phyloP scores from a whole-genome alignment of 1,140 invertebrate genomes.

The Drosophila kohkoa region DNA sequence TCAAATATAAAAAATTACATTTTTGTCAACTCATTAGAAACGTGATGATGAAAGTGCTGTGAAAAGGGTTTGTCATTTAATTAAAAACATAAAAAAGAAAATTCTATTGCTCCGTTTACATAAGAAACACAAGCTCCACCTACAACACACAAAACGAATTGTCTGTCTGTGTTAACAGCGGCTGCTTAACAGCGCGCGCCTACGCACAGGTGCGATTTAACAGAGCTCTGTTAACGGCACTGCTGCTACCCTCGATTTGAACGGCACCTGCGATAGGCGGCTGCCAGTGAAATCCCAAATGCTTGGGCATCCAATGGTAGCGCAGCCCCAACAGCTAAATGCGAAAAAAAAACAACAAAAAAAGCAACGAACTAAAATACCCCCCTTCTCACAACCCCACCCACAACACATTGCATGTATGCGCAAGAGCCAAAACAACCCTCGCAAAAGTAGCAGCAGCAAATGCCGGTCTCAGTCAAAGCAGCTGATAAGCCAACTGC shows the following conservation, averaged over 20 bases:
- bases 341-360: slow-evolving; percentile 12
- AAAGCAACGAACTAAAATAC: slow-evolving; percentile 30
- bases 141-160: slow-evolving; percentile 6
- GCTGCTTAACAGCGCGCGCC: slow-evolving; percentile 48
- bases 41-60: slow-evolving; percentile 49
- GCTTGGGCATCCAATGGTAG: slow-evolving; percentile 66
- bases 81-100: slow-evolving; percentile 33
- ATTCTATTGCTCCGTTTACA: slow-evolving; percentile 7
- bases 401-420: slow-evolving; percentile 6
- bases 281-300: slow-evolving; percentile 46
- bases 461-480: slow-evolving; percentile 54
- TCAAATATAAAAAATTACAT: slow-evolving; percentile 52
- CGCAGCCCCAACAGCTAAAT: slow-evolving; percentile 35
- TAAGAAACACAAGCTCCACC: slow-evolving; percentile 39
- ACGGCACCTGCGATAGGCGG: slow-evolving; percentile 78
- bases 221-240: slow-evolving; percentile 43
- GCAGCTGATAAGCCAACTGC: slow-evolving; percentile 22
- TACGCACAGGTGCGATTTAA: slow-evolving; percentile 52
- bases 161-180: slow-evolving; percentile 18
- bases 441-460: slow-evolving; percentile 38
- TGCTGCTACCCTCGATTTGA: slow-evolving; percentile 43
- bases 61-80: slow-evolving; percentile 55
- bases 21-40: slow-evolving; percentile 59
- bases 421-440: slow-evolving; percentile 71
- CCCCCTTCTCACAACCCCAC: slow-evolving; percentile 9